Conservation (phyloP, 2,888 invertebrate species). For the Watsonalla binaria region DNA sequence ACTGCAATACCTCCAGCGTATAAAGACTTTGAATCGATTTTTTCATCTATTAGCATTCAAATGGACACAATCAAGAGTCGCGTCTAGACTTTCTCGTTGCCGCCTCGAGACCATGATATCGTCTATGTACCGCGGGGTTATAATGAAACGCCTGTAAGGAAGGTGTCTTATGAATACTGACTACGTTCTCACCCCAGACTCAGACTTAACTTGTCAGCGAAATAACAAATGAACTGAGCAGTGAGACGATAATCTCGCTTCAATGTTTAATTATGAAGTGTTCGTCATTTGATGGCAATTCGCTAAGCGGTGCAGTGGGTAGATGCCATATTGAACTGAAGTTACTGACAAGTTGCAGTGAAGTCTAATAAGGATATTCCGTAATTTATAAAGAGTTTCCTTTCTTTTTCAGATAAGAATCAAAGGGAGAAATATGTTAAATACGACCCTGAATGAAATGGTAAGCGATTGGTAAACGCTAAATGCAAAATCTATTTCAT, state of each 20-base stretch:
- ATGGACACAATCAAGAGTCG: slow-evolving; percentile 9
- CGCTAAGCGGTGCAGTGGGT: background rate
- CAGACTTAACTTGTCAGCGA: slow-evolving; percentile 69
- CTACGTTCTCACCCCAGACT: slow-evolving; percentile 45
- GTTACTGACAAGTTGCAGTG: too few relatives aligned
- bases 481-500: too few relatives aligned
- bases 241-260: slow-evolving; percentile 43
- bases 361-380: too few relatives aligned
- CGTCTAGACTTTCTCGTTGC: slow-evolving; percentile 33
- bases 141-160: slow-evolving; percentile 52
- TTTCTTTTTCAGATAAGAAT: too few relatives aligned
- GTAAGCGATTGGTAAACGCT: too few relatives aligned
- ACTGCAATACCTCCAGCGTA: background rate
- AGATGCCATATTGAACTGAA: too few relatives aligned
- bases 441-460: too few relatives aligned
- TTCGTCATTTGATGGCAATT: slow-evolving; percentile 13
- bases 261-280: slow-evolving; percentile 50
- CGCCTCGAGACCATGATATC: slow-evolving; percentile 26
- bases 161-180: slow-evolving; percentile 72
- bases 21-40: slow-evolving; percentile 15
- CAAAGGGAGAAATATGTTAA: too few relatives aligned
- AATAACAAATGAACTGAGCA: slow-evolving; percentile 56
- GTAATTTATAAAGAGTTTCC: too few relatives aligned
- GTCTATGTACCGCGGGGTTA: slow-evolving; percentile 39
- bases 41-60: slow-evolving; percentile 27